phyloP scores from a whole-genome alignment of 1,140 invertebrate species.

The roundworm (Caenorhabditis elegans) region DNA sequence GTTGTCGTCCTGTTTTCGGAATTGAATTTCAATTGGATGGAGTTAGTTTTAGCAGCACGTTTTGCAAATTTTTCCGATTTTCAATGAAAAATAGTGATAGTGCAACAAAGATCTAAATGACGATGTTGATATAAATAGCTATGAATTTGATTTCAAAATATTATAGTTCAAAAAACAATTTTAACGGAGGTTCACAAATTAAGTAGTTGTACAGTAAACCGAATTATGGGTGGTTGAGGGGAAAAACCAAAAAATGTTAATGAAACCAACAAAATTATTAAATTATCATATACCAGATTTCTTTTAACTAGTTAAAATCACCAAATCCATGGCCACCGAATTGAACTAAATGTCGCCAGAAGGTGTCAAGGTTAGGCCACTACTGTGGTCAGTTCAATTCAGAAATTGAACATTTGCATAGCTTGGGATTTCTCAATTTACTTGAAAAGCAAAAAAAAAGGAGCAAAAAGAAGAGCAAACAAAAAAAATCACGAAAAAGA shows the following conservation, averaged over 20 bases:
- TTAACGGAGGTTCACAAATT: no score
- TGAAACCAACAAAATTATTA: no score
- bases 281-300: no score
- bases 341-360: neutral
- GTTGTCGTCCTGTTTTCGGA: conserved; percentile 1
- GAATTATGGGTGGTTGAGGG: no score
- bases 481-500: conserved; percentile 19
- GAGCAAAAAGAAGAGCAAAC: neutral
- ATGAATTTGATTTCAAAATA: neutral
- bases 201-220: no score
- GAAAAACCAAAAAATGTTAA: no score
- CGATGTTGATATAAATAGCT: no score
- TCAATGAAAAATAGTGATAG: no score
- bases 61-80: no score
- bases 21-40: conserved; percentile 15
- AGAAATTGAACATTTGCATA: conserved; percentile 8
- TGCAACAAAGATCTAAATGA: neutral
- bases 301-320: no score
- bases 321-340: neutral
- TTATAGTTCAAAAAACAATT: neutral
- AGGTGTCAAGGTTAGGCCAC: conserved; percentile 12
- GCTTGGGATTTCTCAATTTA: neutral
- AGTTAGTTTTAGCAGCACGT: neutral
- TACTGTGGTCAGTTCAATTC: neutral
- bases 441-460: neutral